Conservation (phyloP, 2,797 vertebrate genomes). For the Zalophus californianus region DNA sequence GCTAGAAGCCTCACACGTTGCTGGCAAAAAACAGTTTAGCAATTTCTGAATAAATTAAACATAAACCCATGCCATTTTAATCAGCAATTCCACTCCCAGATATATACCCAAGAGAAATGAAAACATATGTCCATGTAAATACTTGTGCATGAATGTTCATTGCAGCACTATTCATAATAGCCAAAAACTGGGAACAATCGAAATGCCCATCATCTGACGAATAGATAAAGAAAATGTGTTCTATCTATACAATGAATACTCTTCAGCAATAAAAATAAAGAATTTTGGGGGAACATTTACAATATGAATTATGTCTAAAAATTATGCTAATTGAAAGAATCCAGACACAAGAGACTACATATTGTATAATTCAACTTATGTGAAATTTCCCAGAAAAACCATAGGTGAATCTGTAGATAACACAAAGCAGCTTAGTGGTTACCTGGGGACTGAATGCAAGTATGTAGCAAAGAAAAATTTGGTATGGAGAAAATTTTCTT, state of each 20-base stretch:
- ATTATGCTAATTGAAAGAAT: constrained; percentile 34
- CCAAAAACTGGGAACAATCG: neutral
- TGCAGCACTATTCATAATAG: neutral
- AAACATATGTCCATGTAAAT: neutral
- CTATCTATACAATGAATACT: neutral
- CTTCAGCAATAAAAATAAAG: neutral
- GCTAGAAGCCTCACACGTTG: neutral
- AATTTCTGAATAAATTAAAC: neutral
- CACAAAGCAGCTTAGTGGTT: neutral
- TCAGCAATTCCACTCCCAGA: neutral
- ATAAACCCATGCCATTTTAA: neutral
- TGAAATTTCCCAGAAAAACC: neutral
- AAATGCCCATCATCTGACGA: neutral
- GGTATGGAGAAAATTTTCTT: neutral
- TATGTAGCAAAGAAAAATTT: neutral
- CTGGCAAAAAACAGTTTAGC: neutral
- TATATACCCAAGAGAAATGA: constrained; percentile 54
- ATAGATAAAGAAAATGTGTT: neutral
- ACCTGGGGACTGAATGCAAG: neutral
- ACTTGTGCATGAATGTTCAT: neutral
- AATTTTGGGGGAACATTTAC: neutral
- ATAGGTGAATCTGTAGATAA: neutral
- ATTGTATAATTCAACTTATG: neutral
- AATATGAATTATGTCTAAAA: constrained; percentile 27
- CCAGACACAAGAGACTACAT: neutral